phyloP scores from a whole-genome alignment of 2,113 vertebrate species.

The Chionis minor region DNA sequence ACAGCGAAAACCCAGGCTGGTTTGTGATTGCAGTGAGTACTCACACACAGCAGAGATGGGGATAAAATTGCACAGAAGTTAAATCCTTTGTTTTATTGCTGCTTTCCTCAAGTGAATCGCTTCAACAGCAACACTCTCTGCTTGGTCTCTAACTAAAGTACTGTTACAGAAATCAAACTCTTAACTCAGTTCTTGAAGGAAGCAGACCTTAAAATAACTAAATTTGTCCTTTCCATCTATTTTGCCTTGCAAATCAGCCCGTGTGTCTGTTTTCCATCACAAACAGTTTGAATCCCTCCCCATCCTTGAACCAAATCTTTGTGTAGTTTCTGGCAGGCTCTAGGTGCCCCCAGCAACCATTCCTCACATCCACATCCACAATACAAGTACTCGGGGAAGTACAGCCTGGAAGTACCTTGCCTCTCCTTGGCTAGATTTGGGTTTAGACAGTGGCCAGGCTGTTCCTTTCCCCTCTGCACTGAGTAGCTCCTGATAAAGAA shows the following conservation, averaged over 20 bases:
- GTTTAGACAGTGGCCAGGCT: not conserved
- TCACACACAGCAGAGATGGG: not conserved
- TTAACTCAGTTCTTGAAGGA: not conserved
- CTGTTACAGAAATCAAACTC: not conserved
- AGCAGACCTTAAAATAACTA: not conserved
- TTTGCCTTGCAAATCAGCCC: not conserved
- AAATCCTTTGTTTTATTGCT: not conserved
- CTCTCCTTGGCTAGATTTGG: not conserved
- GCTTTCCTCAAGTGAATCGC: not conserved
- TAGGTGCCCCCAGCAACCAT: not conserved
- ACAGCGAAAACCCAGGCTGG: not conserved
- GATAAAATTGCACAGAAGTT: not conserved
- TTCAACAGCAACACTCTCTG: not conserved
- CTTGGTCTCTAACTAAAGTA: not conserved
- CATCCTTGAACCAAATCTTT: not conserved
- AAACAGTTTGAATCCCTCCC: not conserved
- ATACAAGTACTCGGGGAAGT: not conserved
- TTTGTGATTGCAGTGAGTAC: not conserved
- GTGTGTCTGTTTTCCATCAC: not conserved
- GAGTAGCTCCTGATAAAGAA: not conserved
- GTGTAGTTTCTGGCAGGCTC: not conserved
- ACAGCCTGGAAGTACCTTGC: not conserved
- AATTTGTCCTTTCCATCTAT: not conserved
- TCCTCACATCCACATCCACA: not conserved
- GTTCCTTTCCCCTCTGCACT: not conserved